These are phyloP conservation scores for Amphiprion ocellaris DNA, from an alignment of 2,113 vertebrate genomes.

Conservation along the genomic window DNA sequence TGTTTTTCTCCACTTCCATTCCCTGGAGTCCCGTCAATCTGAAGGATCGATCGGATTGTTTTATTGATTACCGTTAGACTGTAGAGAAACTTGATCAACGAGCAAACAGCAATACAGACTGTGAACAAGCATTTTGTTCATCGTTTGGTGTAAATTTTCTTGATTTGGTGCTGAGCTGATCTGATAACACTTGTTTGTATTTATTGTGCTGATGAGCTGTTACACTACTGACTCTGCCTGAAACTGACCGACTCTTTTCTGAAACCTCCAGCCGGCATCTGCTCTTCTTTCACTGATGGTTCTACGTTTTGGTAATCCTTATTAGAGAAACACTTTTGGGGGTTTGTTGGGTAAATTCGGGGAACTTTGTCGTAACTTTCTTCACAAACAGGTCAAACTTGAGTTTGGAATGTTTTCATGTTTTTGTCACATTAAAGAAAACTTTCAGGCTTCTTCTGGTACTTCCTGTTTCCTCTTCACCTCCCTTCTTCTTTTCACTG, in stretches of 20 bases:
- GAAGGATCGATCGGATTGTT: neutral
- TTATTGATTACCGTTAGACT: neutral
- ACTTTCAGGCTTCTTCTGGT: constrained; percentile 26
- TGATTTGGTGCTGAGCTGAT: too few relatives aligned
- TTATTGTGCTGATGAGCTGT: constrained; percentile 44
- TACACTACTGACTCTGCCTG: constrained; percentile 33
- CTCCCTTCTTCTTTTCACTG: too few relatives aligned
- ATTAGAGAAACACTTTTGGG: neutral
- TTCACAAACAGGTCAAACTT: constrained; percentile 23
- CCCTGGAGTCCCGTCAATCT: neutral
- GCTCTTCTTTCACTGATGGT: too few relatives aligned
- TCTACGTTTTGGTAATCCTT: constrained; percentile 31
- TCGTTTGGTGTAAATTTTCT: constrained; percentile 3
- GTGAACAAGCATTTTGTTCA: constrained; percentile 18
- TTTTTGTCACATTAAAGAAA: constrained; percentile 62
- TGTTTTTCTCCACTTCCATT: neutral
- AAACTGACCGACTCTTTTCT: constrained; percentile 2
- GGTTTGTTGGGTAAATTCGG: neutral
- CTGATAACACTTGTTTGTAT: constrained; percentile 24
- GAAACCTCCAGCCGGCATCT: too few relatives aligned
- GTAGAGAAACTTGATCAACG: neutral
- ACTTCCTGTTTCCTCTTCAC: too few relatives aligned
- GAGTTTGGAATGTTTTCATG: constrained; percentile 35
- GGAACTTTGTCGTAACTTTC: constrained; percentile 21
- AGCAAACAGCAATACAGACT: constrained; percentile 42